phyloP scores from a whole-genome alignment of 2,797 vertebrate genomes.

The Cossypha caffra region DNA sequence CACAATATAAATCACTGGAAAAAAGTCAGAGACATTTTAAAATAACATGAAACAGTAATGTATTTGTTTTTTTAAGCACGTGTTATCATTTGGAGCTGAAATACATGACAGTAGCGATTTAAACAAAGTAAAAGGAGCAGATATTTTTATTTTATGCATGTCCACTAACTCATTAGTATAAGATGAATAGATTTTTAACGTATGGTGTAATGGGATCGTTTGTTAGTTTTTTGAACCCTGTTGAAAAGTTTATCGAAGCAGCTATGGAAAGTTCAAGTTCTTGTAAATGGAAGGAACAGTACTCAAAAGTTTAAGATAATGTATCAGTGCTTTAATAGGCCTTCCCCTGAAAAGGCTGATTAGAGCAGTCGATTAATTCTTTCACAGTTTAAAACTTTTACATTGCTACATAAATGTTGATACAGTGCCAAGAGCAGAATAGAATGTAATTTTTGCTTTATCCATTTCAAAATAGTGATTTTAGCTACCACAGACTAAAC shows the following conservation, averaged over 20 bases:
- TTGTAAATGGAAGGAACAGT: slow-evolving; percentile 41
- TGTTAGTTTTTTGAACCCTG: slow-evolving; percentile 33
- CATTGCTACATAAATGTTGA: neutral
- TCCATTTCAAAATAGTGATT: neutral
- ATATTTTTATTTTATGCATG: slow-evolving; percentile 28
- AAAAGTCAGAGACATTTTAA: slow-evolving; percentile 13
- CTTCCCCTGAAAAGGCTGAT: slow-evolving; percentile 28
- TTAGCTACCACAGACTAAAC: neutral
- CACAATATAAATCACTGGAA: slow-evolving; percentile 43
- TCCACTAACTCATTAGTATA: slow-evolving; percentile 40
- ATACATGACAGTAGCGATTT: slow-evolving; percentile 54
- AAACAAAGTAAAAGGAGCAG: slow-evolving; percentile 35
- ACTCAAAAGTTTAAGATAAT: slow-evolving; percentile 49
- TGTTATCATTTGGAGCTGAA: slow-evolving; percentile 35
- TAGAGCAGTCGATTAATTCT: slow-evolving; percentile 23
- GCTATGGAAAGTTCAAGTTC: slow-evolving; percentile 43
- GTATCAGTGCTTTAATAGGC: slow-evolving; percentile 56
- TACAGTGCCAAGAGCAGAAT: neutral
- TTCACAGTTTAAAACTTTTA: slow-evolving; percentile 31
- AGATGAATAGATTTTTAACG: slow-evolving; percentile 56
- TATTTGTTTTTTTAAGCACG: slow-evolving; percentile 49
- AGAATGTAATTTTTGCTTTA: neutral
- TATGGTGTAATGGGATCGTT: slow-evolving; percentile 37
- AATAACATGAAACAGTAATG: slow-evolving; percentile 7
- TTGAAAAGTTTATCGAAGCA: slow-evolving; percentile 67